A percentile compares a stretch with the other conserved stretches of the same genome.
Evolutionary conservation across 2,888 invertebrate species (phyloP).

Genomic region (Aelia acuminata): DNA sequence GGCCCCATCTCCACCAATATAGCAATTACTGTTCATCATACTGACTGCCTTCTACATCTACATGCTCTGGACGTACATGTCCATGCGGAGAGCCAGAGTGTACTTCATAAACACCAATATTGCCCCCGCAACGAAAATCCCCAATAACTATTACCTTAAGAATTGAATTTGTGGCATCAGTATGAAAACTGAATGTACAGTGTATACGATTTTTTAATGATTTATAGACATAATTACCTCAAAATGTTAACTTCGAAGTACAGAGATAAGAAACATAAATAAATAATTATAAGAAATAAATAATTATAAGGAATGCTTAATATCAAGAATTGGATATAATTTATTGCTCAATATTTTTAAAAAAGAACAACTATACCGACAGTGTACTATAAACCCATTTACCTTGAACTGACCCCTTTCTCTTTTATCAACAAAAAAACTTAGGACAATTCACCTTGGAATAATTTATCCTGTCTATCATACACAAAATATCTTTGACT

Average conservation of each 20-base stretch:
- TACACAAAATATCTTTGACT: neutral
- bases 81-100: neutral
- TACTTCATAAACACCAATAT: neutral
- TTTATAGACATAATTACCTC: neutral
- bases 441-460: neutral
- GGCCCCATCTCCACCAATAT: constrained; percentile 34
- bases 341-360: neutral
- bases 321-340: neutral
- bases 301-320: neutral
- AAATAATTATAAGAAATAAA: neutral
- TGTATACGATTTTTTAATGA: neutral
- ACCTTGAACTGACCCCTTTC: constrained; percentile 34
- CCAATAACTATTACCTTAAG: neutral
- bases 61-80: neutral
- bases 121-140: neutral
- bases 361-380: neutral
- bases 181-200: neutral
- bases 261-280: neutral
- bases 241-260: neutral
- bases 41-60: constrained; percentile 42
- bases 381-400: constrained; percentile 30
- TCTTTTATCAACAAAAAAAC: constrained; percentile 32
- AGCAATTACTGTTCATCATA: constrained; percentile 43
- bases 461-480: neutral
- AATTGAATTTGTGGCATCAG: neutral